These are phyloP conservation scores for Gymnothorax javanicus DNA, from an alignment of 2,797 vertebrate genomes.

Conservation along the genomic window DNA sequence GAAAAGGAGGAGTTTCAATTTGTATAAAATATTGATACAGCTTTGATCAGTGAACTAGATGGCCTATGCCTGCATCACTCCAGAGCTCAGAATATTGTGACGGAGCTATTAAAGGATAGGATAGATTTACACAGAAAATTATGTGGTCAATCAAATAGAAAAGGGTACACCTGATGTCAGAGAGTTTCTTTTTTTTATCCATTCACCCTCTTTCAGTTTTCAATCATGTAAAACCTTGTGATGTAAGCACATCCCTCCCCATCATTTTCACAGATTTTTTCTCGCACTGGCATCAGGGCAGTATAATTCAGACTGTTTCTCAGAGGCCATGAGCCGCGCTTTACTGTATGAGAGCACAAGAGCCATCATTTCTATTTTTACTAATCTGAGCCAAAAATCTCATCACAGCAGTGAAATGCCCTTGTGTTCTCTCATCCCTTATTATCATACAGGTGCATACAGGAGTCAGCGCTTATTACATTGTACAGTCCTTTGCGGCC, in stretches of 20 bases:
- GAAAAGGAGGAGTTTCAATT: background rate
- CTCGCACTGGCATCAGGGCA: background rate
- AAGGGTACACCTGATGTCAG: background rate
- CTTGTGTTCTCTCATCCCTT: background rate
- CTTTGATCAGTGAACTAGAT: background rate
- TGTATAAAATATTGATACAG: too few species aligned
- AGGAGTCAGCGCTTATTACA: background rate
- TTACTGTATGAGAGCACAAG: background rate
- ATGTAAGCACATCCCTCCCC: background rate
- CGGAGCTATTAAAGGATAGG: background rate
- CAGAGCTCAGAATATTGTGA: background rate
- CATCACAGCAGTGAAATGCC: background rate
- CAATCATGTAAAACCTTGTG: background rate
- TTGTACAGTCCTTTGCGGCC: background rate
- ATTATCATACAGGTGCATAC: background rate
- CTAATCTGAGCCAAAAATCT: background rate
- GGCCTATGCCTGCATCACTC: background rate
- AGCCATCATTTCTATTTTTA: background rate
- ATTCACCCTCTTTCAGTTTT: background rate
- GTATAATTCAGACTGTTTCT: background rate
- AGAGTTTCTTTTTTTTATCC: background rate
- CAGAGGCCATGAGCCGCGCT: background rate
- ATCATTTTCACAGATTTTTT: background rate
- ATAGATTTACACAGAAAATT: background rate
- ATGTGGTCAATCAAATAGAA: background rate